Conservation (phyloP, 1,140 invertebrate genomes). For the Apis laboriosa region DNA sequence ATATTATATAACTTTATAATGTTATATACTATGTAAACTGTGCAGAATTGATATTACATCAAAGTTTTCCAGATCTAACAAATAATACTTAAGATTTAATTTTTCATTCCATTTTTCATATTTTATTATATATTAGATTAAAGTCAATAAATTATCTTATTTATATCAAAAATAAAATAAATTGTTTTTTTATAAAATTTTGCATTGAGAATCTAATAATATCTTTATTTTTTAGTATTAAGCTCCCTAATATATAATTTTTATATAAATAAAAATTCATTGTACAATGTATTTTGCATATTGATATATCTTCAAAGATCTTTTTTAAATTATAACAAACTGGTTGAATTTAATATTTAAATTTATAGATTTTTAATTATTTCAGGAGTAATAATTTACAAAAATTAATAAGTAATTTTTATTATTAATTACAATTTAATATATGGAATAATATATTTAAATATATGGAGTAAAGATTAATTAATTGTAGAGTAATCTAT, state of each 20-base stretch:
- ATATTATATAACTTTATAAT: slow-evolving; percentile 56
- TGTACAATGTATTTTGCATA: background rate
- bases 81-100: slow-evolving; percentile 40
- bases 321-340: background rate
- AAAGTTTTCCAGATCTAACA: slow-evolving; percentile 42
- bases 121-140: slow-evolving; percentile 38
- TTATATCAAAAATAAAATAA: slow-evolving; percentile 62
- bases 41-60: slow-evolving; percentile 44
- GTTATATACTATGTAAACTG: slow-evolving; percentile 40
- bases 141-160: slow-evolving; percentile 52
- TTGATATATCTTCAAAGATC: background rate
- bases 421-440: slow-evolving; percentile 51
- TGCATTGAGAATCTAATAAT: slow-evolving; percentile 5
- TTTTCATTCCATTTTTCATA: slow-evolving; percentile 38
- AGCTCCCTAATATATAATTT: background rate
- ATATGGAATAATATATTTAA: slow-evolving; percentile 38
- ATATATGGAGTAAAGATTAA: slow-evolving; percentile 55
- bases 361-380: background rate
- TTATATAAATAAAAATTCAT: slow-evolving; percentile 16
- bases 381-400: slow-evolving; percentile 5
- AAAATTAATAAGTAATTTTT: slow-evolving; percentile 34
- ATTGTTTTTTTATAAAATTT: slow-evolving; percentile 57
- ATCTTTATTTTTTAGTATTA: background rate
- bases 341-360: background rate
- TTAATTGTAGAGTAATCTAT: slow-evolving; percentile 47